Evolutionary conservation across 2,113 vertebrate genomes (phyloP), one percentile per base, ranked within the genome.

Genomic region (Nycticorax nycticorax): DNA sequence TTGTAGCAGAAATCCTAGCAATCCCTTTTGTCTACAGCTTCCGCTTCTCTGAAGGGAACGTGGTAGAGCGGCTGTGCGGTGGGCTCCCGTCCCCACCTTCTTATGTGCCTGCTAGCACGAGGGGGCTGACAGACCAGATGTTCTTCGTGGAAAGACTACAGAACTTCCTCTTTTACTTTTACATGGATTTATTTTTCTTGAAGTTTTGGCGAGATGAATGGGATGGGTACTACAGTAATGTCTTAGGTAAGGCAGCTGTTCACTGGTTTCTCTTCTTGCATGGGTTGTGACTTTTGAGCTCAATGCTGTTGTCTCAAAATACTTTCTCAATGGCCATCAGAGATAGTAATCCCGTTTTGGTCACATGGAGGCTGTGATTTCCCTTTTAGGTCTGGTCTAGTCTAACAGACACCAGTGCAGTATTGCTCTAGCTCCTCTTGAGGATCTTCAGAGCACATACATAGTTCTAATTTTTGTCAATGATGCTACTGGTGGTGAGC

Each of bases 21-120:
- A 67, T 98, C 9, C 98, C 98, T 19, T 96, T 97, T 24, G 89
- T 98, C 52, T 94, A 98, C 66, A 97, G 83, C 50, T 93, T 97
- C 35, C 84, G 93, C 17, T 98, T 98, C 68, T 95, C 96, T 16
- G 74, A 95, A 1, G 97, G 83, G 22, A 75, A 96, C 9, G 55
- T 82, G 52, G 7, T 93, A 28, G 95, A 98, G 92, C 75, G 97
- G 32, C 60, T 96, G 76, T 97, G 98, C 0, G 92, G 91, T 39
- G 88, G 97, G 91, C 82, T 98, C 63, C 97, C 96, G 0, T 86
- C 96, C 27, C 98, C 98, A 16, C 75, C 95, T 37, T 98, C 98
- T 9, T 98, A 98, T 3, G 94, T 98, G 59, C 98, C 98, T 27
- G 97, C 95, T 10, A 53, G 94, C 75, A 97, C 94, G 27, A 67